Evolutionary conservation across 2,888 invertebrate species (phyloP).

Genomic region (Acheta domesticus): DNA sequence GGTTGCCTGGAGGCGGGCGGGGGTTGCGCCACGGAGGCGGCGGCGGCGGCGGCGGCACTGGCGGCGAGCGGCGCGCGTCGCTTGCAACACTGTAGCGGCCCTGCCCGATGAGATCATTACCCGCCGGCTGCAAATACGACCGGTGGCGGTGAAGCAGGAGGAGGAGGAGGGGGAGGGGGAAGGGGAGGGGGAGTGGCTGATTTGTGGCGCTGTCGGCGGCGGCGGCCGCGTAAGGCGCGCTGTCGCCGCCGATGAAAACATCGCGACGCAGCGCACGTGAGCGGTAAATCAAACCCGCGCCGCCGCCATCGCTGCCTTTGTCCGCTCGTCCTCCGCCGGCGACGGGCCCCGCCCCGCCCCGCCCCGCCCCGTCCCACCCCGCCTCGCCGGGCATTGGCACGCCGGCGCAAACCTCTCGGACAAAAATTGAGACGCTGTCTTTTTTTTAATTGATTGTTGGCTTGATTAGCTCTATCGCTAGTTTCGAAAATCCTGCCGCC

Average conservation of each 20-base stretch:
- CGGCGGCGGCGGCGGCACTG: too few species aligned
- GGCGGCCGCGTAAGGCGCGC: conserved; percentile 1
- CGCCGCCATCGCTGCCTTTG: neutral
- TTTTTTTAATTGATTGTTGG: too few species aligned
- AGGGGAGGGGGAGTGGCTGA: neutral
- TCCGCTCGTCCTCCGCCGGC: neutral
- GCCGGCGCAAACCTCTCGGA: too few species aligned
- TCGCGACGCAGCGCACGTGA: conserved; percentile 18
- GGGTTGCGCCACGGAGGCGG: too few species aligned
- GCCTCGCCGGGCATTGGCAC: neutral
- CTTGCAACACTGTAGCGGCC: neutral
- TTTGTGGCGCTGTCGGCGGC: neutral
- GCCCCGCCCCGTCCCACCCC: neutral
- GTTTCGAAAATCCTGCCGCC: too few species aligned
- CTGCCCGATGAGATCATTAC: conserved; percentile 10
- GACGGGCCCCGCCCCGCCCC: neutral
- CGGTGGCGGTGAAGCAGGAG: neutral
- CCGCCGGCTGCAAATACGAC: neutral
- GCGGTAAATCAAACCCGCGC: conserved; percentile 4
- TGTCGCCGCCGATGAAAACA: conserved; percentile 18
- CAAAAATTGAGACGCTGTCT: too few species aligned
- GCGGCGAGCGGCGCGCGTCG: neutral
- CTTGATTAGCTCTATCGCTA: too few species aligned
- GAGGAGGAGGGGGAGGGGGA: too few species aligned
- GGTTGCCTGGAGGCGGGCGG: too few species aligned